A percentile compares a stretch with the other conserved stretches of the same genome.
Evolutionary conservation across 1,140 invertebrate genomes (phyloP).

Genomic region (Sitodiplosis mosellana): DNA sequence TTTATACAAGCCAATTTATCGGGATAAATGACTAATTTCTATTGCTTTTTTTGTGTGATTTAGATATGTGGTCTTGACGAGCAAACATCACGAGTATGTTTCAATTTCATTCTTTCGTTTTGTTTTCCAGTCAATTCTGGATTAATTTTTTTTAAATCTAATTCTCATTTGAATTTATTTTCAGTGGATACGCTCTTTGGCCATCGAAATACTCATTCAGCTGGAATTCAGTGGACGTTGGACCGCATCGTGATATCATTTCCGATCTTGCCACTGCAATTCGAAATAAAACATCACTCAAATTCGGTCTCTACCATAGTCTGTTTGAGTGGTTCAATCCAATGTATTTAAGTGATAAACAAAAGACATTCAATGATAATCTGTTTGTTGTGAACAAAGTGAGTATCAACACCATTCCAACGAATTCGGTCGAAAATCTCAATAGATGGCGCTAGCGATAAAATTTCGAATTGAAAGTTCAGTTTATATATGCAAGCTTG

Average conservation of each 20-base stretch:
- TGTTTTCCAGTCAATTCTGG: too few species aligned
- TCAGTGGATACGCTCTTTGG: conserved; percentile 76
- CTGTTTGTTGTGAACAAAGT: neutral
- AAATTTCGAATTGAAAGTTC: neutral
- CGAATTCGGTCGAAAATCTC: neutral
- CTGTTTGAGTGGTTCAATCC: conserved; percentile 87
- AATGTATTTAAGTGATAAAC: conserved; percentile 56
- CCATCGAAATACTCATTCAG: conserved; percentile 71
- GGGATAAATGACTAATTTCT: neutral
- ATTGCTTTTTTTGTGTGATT: conserved; percentile 9
- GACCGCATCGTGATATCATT: conserved; percentile 65
- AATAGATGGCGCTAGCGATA: too few species aligned
- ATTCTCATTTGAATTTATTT: too few species aligned
- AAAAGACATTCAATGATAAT: conserved; percentile 9
- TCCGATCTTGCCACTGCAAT: conserved; percentile 57
- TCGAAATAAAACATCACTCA: conserved; percentile 37
- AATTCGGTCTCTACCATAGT: conserved; percentile 79
- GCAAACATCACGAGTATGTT: conserved; percentile 94
- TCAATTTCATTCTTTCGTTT: too few species aligned
- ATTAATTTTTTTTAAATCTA: too few species aligned
- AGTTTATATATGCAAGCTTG: too few species aligned
- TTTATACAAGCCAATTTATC: neutral
- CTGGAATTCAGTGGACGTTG: conserved; percentile 79
- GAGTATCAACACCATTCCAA: neutral
- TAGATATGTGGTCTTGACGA: conserved; percentile 76